Conservation (phyloP, 2,113 vertebrate genomes). For the Anguilla japonica region DNA sequence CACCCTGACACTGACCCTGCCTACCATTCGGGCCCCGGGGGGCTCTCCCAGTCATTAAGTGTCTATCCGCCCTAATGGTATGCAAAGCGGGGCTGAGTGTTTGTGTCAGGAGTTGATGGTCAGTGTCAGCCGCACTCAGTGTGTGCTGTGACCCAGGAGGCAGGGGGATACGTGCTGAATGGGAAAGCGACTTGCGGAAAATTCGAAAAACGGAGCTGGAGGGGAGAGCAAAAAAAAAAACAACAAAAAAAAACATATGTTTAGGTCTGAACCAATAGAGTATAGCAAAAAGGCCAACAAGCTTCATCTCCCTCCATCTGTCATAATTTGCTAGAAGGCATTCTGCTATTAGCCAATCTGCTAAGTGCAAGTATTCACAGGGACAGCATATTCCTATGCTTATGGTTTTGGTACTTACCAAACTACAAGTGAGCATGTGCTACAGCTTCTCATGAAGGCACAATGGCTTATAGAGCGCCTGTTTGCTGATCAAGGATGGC, state of each 20-base stretch:
- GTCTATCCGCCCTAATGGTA: background rate
- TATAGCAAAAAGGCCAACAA: background rate
- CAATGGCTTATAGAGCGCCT: background rate
- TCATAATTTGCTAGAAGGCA: background rate
- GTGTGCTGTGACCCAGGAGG: background rate
- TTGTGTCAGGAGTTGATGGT: conserved; percentile 2
- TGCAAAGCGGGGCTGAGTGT: background rate
- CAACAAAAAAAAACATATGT: conserved; percentile 1
- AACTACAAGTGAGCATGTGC: background rate
- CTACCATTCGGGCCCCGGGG: conserved; percentile 15
- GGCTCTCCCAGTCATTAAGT: conserved; percentile 25
- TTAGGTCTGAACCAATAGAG: conserved; percentile 3
- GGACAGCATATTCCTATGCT: background rate
- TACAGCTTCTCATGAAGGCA: background rate
- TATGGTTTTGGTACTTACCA: background rate
- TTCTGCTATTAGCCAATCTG: background rate
- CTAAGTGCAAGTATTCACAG: background rate
- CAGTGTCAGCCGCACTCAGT: background rate
- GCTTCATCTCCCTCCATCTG: background rate
- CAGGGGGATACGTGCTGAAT: background rate
- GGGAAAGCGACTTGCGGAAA: conserved; percentile 3
- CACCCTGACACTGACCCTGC: conserved; percentile 20
- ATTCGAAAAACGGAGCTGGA: background rate
- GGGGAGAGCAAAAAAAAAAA: background rate
- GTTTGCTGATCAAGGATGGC: background rate